Evolutionary conservation across 2,797 vertebrate species (phyloP).

Genomic region (Callimico goeldii): DNA sequence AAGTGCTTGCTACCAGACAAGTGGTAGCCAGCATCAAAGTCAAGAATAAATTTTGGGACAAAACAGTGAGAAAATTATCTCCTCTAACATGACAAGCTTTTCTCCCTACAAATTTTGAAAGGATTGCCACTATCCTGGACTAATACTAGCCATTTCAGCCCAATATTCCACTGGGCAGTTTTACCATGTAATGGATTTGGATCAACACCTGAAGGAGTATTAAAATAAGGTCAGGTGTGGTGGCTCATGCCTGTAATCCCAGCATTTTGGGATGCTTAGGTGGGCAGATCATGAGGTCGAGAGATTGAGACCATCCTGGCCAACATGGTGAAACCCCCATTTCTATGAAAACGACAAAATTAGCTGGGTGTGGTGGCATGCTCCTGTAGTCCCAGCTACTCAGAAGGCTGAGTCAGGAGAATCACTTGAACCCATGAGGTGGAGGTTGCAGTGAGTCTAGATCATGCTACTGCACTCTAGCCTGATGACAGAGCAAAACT

Average conservation of each 20-base stretch:
- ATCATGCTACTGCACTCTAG: not conserved
- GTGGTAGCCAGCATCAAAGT: not conserved
- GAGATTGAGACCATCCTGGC: not conserved
- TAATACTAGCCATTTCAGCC: not conserved
- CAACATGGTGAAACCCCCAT: not conserved
- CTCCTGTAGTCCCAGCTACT: not conserved
- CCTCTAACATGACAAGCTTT: not conserved
- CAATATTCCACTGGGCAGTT: not conserved
- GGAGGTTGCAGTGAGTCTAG: not conserved
- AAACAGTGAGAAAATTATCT: constrained; percentile 4
- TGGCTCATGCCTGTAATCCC: not conserved
- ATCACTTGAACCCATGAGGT: not conserved
- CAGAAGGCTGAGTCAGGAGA: not conserved
- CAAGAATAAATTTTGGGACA: constrained; percentile 21
- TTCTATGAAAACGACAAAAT: not conserved
- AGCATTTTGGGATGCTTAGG: not conserved
- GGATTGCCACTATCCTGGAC: not conserved
- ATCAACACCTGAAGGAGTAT: not conserved
- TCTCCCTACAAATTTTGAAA: not conserved
- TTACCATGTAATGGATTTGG: not conserved
- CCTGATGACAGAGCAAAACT: not conserved
- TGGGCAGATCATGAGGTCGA: not conserved
- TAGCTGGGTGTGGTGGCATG: not conserved
- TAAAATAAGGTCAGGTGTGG: not conserved
- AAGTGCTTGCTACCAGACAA: constrained; percentile 41